These are phyloP conservation scores for Cetonia aurata DNA, from an alignment of 2,888 invertebrate genomes.

Conservation along the genomic window DNA sequence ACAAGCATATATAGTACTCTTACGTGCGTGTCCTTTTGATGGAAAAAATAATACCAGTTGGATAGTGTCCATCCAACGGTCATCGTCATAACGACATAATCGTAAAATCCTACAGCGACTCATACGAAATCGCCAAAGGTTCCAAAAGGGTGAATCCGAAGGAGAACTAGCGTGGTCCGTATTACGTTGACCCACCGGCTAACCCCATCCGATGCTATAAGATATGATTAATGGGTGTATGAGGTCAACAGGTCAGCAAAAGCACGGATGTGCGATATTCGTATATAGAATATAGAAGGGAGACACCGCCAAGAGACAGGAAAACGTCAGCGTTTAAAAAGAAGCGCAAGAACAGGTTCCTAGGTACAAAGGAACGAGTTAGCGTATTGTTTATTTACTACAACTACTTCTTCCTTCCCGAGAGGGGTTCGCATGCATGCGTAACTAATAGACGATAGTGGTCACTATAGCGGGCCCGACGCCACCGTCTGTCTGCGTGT, in stretches of 20 bases:
- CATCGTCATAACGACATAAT: slow-evolving; percentile 68
- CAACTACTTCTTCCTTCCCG: slow-evolving; percentile 31
- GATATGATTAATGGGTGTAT: slow-evolving; percentile 68
- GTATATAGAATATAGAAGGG: slow-evolving; percentile 4
- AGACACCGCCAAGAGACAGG: slow-evolving; percentile 32
- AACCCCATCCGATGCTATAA: slow-evolving; percentile 62
- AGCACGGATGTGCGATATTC: slow-evolving; percentile 36
- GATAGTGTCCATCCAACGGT: slow-evolving; percentile 60
- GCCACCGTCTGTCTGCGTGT: neutral
- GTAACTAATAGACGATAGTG: slow-evolving; percentile 57
- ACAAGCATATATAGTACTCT: slow-evolving; percentile 14
- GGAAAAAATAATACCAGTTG: slow-evolving; percentile 44
- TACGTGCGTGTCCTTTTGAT: slow-evolving; percentile 27
- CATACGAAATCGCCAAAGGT: slow-evolving; percentile 5
- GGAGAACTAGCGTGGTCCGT: slow-evolving; percentile 46
- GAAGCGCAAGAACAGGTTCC: slow-evolving; percentile 36
- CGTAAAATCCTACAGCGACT: slow-evolving; percentile 50
- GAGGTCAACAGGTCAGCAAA: slow-evolving; percentile 64
- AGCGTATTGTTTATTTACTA: slow-evolving; percentile 37
- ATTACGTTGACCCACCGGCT: slow-evolving; percentile 57
- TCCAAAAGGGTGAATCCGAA: neutral
- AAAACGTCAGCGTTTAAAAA: slow-evolving; percentile 36
- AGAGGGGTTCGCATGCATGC: slow-evolving; percentile 58
- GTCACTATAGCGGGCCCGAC: slow-evolving; percentile 23
- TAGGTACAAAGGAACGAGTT: slow-evolving; percentile 38